Evolutionary conservation across 1,140 invertebrate genomes (phyloP).

Genomic region (Bombyx mandarina): DNA sequence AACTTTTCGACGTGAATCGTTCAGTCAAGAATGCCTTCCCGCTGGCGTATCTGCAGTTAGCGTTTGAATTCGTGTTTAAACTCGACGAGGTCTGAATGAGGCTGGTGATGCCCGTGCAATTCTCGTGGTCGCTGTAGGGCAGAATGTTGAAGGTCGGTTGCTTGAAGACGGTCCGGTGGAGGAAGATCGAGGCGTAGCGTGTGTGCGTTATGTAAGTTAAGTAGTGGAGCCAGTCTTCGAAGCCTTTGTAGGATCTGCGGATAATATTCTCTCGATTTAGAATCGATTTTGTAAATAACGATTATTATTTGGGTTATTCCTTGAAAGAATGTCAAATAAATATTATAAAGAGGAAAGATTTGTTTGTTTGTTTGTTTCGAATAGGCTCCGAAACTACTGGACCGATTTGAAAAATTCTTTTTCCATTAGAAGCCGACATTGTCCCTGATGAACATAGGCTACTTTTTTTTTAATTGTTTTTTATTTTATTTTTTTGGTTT

Average conservation of each 20-base stretch:
- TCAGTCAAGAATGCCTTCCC: conserved; percentile 82
- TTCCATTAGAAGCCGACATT: too few species aligned
- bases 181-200: conserved; percentile 81
- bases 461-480: too few species aligned
- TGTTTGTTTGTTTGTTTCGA: too few species aligned
- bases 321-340: too few species aligned
- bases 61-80: conserved; percentile 64
- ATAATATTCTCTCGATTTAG: not conserved
- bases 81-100: conserved; percentile 65
- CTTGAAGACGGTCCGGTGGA: conserved; percentile 78
- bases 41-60: conserved; percentile 79
- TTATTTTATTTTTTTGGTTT: too few species aligned
- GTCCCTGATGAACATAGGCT: too few species aligned
- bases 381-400: too few species aligned
- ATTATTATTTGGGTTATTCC: too few species aligned
- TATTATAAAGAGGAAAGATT: too few species aligned
- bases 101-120: conserved; percentile 70
- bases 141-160: conserved; percentile 67
- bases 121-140: conserved; percentile 63
- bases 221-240: conserved; percentile 86
- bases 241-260: conserved; percentile 76
- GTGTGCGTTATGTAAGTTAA: conserved; percentile 84
- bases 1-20: conserved; percentile 76
- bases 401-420: too few species aligned
- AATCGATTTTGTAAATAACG: too few species aligned